phyloP scores from a whole-genome alignment of 2,888 invertebrate species.

The Trichopria drosophilae region DNA sequence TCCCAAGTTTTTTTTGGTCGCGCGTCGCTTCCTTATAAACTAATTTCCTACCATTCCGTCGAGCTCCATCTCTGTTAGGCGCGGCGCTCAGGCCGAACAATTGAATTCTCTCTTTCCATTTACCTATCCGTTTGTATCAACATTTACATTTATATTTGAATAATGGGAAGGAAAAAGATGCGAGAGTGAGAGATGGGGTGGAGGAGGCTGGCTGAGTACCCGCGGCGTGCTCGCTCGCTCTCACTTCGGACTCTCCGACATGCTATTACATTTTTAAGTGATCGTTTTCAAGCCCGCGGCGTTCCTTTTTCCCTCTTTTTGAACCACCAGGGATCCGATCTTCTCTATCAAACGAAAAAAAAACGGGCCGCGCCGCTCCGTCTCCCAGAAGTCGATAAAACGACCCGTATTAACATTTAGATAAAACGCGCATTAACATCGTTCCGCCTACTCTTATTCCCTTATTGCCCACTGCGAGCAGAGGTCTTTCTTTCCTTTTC shows the following conservation, averaged over 20 bases:
- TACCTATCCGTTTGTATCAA: conserved; percentile 60
- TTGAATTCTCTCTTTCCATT: conserved; percentile 59
- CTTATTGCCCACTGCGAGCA: conserved; percentile 20
- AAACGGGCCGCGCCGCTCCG: conserved; percentile 6
- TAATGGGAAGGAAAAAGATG: conserved; percentile 59
- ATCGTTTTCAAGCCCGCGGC: conserved; percentile 54
- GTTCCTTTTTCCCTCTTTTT: conserved; percentile 19
- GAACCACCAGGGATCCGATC: conserved; percentile 26
- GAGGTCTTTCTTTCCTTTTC: conserved; percentile 12
- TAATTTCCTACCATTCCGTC: conserved; percentile 52
- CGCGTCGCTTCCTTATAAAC: conserved; percentile 57
- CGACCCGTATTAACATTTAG: conserved; percentile 54
- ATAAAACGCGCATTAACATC: conserved; percentile 53
- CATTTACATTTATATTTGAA: conserved; percentile 60
- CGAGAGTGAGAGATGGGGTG: too few species aligned
- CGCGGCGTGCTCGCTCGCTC: conserved; percentile 26
- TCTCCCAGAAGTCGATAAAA: too few species aligned
- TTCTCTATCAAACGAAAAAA: conserved; percentile 11
- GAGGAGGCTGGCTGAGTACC: conserved; percentile 44
- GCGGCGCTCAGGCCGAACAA: conserved; percentile 50
- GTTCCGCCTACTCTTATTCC: too few species aligned
- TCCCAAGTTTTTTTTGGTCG: not conserved
- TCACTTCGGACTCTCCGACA: conserved; percentile 36
- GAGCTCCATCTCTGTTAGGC: conserved; percentile 31
- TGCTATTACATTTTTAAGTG: conserved; percentile 54